phyloP scores from a whole-genome alignment of 2,888 invertebrate genomes.

The Eupeodes luniger region DNA sequence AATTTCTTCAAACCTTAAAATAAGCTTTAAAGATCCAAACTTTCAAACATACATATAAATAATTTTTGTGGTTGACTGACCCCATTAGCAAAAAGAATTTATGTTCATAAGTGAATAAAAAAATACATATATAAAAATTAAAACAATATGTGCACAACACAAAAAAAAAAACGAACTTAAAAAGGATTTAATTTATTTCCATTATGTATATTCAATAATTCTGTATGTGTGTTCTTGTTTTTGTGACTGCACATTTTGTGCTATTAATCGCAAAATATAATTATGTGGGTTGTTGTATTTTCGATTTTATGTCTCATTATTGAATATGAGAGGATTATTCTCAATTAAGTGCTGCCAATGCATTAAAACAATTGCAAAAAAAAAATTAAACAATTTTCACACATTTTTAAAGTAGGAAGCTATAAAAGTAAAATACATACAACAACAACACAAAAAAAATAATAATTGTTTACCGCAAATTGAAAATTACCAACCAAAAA shows the following conservation, averaged over 20 bases:
- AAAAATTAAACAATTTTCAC: slow-evolving; percentile 21
- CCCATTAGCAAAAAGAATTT: slow-evolving; percentile 6
- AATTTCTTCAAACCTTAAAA: neutral
- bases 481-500: slow-evolving; percentile 39
- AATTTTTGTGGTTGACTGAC: slow-evolving; percentile 17
- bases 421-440: slow-evolving; percentile 28
- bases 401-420: slow-evolving; percentile 30
- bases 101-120: neutral
- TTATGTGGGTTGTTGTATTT: slow-evolving; percentile 40
- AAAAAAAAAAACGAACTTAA: slow-evolving; percentile 1
- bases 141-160: neutral
- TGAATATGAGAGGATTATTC: slow-evolving; percentile 60
- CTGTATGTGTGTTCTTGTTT: neutral
- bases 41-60: neutral
- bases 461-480: slow-evolving; percentile 63
- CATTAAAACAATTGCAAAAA: slow-evolving; percentile 9
- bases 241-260: slow-evolving; percentile 31
- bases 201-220: neutral
- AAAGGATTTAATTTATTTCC: slow-evolving; percentile 37
- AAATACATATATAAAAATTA: slow-evolving; percentile 10
- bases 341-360: slow-evolving; percentile 65
- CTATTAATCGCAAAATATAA: slow-evolving; percentile 59
- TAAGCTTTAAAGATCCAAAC: neutral
- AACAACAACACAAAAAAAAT: neutral
- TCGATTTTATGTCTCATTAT: slow-evolving; percentile 47